Evolutionary conservation across 1,140 invertebrate species (phyloP).

Genomic region (Gryllus bimaculatus): DNA sequence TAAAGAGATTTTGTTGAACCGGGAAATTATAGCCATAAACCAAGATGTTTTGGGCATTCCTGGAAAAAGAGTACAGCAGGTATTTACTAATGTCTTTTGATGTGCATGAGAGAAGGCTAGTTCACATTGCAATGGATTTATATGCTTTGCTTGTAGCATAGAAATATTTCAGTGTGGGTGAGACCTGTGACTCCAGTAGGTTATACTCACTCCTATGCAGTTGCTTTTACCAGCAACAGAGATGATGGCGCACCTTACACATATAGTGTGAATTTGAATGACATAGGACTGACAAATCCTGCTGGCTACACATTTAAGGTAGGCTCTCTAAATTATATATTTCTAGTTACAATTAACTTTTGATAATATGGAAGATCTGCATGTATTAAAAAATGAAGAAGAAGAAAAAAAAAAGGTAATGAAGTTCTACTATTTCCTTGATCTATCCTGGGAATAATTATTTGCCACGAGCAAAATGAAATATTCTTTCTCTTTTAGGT

Average conservation of each 20-base stretch:
- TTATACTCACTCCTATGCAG: slow-evolving; percentile 26
- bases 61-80: slow-evolving; percentile 32
- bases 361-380: too few relatives aligned
- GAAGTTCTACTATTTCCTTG: too few relatives aligned
- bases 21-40: slow-evolving; percentile 66
- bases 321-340: background rate
- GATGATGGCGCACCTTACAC: slow-evolving; percentile 26
- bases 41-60: slow-evolving; percentile 74
- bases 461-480: too few relatives aligned
- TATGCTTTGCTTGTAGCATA: background rate
- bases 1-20: slow-evolving; percentile 68
- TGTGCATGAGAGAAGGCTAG: background rate
- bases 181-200: slow-evolving; percentile 27
- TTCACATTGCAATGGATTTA: background rate
- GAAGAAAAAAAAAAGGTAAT: too few relatives aligned
- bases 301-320: slow-evolving; percentile 18
- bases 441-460: too few relatives aligned
- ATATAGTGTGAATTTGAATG: slow-evolving; percentile 24
- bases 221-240: slow-evolving; percentile 27
- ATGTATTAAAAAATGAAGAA: too few relatives aligned
- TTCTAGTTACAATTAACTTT: too few relatives aligned
- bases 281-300: slow-evolving; percentile 26
- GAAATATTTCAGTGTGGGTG: slow-evolving; percentile 28
- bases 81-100: background rate
- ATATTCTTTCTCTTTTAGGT: too few relatives aligned